Evolutionary conservation across 2,888 invertebrate species (phyloP).

Genomic region (Diloba caeruleocephala): DNA sequence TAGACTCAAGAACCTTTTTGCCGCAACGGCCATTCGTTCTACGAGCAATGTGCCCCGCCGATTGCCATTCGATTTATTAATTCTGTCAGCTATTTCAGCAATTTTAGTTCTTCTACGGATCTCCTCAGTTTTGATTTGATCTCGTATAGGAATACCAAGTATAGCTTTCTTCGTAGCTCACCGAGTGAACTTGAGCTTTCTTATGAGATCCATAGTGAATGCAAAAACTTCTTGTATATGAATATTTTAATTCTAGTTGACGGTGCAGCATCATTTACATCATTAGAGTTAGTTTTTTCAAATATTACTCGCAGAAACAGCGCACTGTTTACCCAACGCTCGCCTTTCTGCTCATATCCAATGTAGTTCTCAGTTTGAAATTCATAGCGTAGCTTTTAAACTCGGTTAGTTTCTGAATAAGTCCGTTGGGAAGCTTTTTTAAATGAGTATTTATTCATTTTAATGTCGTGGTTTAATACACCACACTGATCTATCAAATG

Average conservation of each 20-base stretch:
- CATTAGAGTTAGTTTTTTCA: constrained; percentile 74
- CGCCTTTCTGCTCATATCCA: constrained; percentile 79
- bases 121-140: too few relatives aligned
- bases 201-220: too few relatives aligned
- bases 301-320: constrained; percentile 75
- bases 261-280: constrained; percentile 68
- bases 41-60: too few relatives aligned
- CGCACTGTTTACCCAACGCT: constrained; percentile 76
- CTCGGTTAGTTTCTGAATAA: constrained; percentile 77
- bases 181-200: too few relatives aligned
- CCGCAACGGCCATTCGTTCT: too few relatives aligned
- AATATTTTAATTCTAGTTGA: constrained; percentile 70
- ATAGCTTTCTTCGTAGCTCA: too few relatives aligned
- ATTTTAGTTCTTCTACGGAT: too few relatives aligned
- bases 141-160: too few relatives aligned
- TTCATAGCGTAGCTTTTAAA: constrained; percentile 82
- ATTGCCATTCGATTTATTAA: too few relatives aligned
- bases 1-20: too few relatives aligned
- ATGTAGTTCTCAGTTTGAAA: constrained; percentile 83
- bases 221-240: constrained; percentile 37
- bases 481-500: too few relatives aligned
- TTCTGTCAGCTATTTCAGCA: too few relatives aligned
- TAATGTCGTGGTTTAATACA: constrained; percentile 47
- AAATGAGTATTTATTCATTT: constrained; percentile 74
- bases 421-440: constrained; percentile 65